Percentiles rank a stretch among this genome's conserved stretches.
Evolutionary conservation across 2,888 invertebrate genomes (phyloP).

Genomic region (Acanthoscelides obtectus): DNA sequence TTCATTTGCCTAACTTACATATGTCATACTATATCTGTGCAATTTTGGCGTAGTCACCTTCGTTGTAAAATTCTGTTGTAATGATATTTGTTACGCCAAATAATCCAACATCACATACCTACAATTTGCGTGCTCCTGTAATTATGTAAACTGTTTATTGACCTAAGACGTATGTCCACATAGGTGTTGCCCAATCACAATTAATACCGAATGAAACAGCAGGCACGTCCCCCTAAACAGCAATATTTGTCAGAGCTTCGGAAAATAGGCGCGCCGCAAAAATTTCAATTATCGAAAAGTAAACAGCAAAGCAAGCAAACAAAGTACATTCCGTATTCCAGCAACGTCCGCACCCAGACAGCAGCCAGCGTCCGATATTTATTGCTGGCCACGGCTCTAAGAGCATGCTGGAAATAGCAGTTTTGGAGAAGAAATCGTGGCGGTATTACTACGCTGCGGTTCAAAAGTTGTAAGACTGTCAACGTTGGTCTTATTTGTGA

Average conservation of each 20-base stretch:
- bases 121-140: too few relatives aligned
- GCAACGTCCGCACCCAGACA: not conserved
- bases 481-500: too few relatives aligned
- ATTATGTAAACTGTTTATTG: too few relatives aligned
- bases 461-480: too few relatives aligned
- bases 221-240: not conserved
- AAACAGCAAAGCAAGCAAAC: not conserved
- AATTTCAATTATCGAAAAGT: not conserved
- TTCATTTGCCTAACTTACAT: too few relatives aligned
- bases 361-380: not conserved
- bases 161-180: too few relatives aligned
- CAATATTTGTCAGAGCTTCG: not conserved
- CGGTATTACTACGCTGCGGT: not conserved
- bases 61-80: too few relatives aligned
- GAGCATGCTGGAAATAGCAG: not conserved
- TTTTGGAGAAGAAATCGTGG: not conserved
- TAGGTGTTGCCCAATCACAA: too few relatives aligned
- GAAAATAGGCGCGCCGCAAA: not conserved
- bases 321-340: not conserved
- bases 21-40: too few relatives aligned
- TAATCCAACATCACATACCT: too few relatives aligned
- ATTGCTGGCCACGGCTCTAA: not conserved
- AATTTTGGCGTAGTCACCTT: too few relatives aligned
- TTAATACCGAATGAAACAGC: not conserved
- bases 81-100: too few relatives aligned